Evolutionary conservation across 2,888 invertebrate genomes (phyloP).

Genomic region (Podabrus alpinus): DNA sequence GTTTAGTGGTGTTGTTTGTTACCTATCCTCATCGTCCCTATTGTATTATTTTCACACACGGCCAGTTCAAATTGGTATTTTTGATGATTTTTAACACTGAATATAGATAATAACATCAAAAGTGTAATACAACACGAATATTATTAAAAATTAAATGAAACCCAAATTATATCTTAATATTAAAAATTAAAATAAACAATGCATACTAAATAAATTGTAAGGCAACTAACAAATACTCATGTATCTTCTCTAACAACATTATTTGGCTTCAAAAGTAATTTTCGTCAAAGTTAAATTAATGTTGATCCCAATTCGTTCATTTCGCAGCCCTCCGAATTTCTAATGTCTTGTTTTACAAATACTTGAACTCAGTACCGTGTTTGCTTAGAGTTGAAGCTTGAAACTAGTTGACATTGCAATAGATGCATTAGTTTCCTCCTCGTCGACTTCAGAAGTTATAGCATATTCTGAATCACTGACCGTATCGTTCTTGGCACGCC

Average conservation of each 20-base stretch:
- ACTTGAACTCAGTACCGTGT: constrained; percentile 19
- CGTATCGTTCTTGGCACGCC: constrained; percentile 29
- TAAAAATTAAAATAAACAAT: not conserved
- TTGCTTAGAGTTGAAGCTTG: constrained; percentile 26
- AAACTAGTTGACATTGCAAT: constrained; percentile 30
- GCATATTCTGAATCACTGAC: constrained; percentile 31
- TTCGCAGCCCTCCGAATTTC: constrained; percentile 11
- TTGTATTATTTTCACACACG: constrained; percentile 24
- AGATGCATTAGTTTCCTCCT: constrained; percentile 31
- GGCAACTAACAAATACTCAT: not conserved
- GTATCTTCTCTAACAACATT: not conserved
- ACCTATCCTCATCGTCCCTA: constrained; percentile 26
- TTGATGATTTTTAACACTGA: not conserved
- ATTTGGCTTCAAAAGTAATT: constrained; percentile 10
- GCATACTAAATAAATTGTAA: not conserved
- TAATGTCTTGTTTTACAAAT: constrained; percentile 24
- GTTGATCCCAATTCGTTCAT: constrained; percentile 12
- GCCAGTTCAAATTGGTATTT: not conserved
- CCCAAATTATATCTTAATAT: not conserved
- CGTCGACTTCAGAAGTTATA: constrained; percentile 31
- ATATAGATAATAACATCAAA: not conserved
- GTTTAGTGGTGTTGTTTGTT: constrained; percentile 48
- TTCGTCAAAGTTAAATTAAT: constrained; percentile 21
- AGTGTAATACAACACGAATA: not conserved
- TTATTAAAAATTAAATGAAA: not conserved